Conservation (phyloP, 1,140 invertebrate genomes). For the Leucophenga varia region DNA sequence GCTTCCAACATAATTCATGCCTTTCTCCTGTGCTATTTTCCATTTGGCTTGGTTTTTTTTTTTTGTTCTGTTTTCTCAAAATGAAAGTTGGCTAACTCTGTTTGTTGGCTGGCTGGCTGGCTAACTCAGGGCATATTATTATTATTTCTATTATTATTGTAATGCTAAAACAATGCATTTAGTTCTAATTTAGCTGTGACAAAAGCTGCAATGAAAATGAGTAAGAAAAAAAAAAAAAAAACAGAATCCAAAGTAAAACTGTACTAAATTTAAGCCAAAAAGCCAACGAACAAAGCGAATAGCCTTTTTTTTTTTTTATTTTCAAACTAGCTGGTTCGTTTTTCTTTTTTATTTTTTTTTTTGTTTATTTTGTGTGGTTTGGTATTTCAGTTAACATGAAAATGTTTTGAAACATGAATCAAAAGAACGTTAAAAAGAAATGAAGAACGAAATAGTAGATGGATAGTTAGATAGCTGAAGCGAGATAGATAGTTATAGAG, state of each 20-base stretch:
- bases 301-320: constrained; percentile 12
- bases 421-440: too few relatives aligned
- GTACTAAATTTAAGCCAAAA: constrained; percentile 16
- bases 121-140: too few relatives aligned
- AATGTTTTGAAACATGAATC: constrained; percentile 2
- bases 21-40: constrained; percentile 1
- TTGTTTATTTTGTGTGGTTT: constrained; percentile 12
- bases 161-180: constrained; percentile 19
- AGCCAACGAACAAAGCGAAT: constrained; percentile 17
- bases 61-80: background rate
- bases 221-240: constrained; percentile 1
- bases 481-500: too few relatives aligned
- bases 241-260: constrained; percentile 19
- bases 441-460: too few relatives aligned
- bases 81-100: constrained; percentile 35
- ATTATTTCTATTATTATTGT: too few relatives aligned
- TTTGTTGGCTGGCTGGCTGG: too few relatives aligned
- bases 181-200: constrained; percentile 29
- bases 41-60: too few relatives aligned
- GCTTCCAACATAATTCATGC: constrained; percentile 6
- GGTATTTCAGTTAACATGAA: constrained; percentile 40
- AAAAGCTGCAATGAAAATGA: constrained; percentile 25
- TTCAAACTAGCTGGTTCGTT: constrained; percentile 20
- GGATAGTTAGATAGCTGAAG: too few relatives aligned
- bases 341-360: too few relatives aligned